phyloP scores from a whole-genome alignment of 1,140 invertebrate species.

The Philotrypesis tridentata region DNA sequence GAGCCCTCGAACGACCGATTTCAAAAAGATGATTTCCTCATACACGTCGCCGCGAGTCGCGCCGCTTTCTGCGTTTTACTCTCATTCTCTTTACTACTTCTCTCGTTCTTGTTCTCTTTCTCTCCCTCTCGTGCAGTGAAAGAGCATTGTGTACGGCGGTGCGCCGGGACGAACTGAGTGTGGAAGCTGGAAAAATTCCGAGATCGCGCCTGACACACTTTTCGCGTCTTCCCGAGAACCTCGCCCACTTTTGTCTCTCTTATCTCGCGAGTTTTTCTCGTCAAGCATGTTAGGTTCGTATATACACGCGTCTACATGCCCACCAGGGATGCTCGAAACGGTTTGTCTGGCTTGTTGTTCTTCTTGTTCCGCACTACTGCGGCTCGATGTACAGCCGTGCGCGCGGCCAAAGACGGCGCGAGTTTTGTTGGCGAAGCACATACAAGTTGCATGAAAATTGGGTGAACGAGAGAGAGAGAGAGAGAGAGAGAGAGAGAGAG shows the following conservation, averaged over 20 bases:
- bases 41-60: not conserved
- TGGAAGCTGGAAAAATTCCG: slow-evolving; percentile 53
- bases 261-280: not conserved
- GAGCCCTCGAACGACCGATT: too few species aligned
- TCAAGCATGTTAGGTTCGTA: not conserved
- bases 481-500: too few species aligned
- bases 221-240: slow-evolving; percentile 60
- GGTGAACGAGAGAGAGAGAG: too few species aligned
- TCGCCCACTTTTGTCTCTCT: slow-evolving; percentile 23
- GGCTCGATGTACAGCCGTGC: too few species aligned
- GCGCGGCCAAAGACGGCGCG: not conserved
- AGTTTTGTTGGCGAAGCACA: not conserved
- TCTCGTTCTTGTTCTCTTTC: not conserved
- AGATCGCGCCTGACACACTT: slow-evolving; percentile 55
- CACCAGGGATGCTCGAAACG: not conserved
- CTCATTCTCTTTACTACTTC: not conserved
- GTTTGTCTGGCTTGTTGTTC: not conserved
- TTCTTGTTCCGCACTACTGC: not conserved
- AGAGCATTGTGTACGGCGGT: not conserved
- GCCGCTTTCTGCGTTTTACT: not conserved
- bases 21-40: too few species aligned
- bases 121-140: not conserved
- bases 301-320: not conserved
- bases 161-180: slow-evolving; percentile 30
- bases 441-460: too few species aligned